phyloP scores from a whole-genome alignment of 2,797 vertebrate species.

The Coluber constrictor region DNA sequence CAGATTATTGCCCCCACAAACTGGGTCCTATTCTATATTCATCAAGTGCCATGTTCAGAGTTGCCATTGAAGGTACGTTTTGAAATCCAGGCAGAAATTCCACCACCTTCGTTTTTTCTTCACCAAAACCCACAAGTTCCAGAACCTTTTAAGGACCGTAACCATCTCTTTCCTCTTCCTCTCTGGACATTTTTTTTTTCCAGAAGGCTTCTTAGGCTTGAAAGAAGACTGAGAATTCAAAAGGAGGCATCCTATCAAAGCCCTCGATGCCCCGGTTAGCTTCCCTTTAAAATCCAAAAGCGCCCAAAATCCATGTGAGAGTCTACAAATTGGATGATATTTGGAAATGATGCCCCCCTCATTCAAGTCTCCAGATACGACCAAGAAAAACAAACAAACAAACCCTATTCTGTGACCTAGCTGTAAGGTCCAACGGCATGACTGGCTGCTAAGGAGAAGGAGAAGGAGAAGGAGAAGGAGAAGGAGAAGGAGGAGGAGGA shows the following conservation, averaged over 20 bases:
- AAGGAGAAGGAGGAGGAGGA: accelerated
- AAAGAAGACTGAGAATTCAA: not conserved
- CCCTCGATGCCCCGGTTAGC: not conserved
- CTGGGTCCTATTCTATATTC: no score
- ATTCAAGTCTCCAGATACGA: not conserved
- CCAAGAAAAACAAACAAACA: not conserved
- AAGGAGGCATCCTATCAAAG: not conserved
- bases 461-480: accelerated
- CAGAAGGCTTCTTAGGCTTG: not conserved
- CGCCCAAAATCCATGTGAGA: not conserved
- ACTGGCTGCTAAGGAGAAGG: not conserved
- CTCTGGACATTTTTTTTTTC: not conserved
- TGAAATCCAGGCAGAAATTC: not conserved
- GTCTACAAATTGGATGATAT: not conserved
- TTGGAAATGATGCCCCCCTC: not conserved
- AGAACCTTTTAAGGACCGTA: not conserved
- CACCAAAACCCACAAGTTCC: not conserved
- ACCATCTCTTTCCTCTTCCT: not conserved
- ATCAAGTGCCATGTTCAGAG: not conserved
- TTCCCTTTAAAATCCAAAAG: not conserved
- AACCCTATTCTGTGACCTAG: not conserved
- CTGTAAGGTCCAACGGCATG: not conserved
- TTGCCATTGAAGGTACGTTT: not conserved
- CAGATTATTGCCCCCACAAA: no score
- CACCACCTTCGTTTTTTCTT: not conserved